phyloP scores from a whole-genome alignment of 2,113 vertebrate species.

The Forbesichthys papilliferus region DNA sequence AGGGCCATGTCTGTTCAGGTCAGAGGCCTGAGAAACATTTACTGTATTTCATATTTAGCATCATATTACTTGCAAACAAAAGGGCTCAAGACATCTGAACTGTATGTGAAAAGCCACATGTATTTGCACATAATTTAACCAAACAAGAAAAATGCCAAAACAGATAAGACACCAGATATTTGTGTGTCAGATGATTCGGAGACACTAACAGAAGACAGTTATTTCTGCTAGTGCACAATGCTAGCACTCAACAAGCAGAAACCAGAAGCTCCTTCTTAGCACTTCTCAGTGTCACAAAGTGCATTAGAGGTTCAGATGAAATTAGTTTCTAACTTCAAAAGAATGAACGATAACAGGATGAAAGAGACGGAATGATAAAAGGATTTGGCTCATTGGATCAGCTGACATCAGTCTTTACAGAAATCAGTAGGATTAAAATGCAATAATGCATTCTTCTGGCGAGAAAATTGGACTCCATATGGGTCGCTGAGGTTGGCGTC shows the following conservation, averaged over 20 bases:
- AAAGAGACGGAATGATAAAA: constrained; percentile 58
- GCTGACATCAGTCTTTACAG: constrained; percentile 29
- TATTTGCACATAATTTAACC: no score
- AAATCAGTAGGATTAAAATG: constrained; percentile 54
- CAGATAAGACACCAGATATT: no score
- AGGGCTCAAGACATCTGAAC: no score
- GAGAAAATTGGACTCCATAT: constrained; percentile 8
- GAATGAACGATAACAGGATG: constrained; percentile 55
- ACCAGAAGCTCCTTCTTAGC: background rate
- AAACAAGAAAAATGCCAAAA: no score
- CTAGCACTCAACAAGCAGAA: background rate
- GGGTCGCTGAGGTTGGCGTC: constrained; percentile 35
- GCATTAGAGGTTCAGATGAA: constrained; percentile 42
- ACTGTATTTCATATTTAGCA: no score
- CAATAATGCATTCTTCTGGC: constrained; percentile 32
- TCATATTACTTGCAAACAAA: no score
- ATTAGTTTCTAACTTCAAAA: constrained; percentile 66
- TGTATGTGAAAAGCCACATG: no score
- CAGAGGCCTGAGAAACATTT: no score
- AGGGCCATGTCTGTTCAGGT: no score
- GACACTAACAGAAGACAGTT: background rate
- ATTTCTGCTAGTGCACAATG: background rate
- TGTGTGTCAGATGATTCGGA: no score
- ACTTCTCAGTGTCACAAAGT: constrained; percentile 9
- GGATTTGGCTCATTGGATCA: constrained; percentile 48